Evolutionary conservation across 2,113 vertebrate species (phyloP).

Genomic region (Ictidomys tridecemlineatus): DNA sequence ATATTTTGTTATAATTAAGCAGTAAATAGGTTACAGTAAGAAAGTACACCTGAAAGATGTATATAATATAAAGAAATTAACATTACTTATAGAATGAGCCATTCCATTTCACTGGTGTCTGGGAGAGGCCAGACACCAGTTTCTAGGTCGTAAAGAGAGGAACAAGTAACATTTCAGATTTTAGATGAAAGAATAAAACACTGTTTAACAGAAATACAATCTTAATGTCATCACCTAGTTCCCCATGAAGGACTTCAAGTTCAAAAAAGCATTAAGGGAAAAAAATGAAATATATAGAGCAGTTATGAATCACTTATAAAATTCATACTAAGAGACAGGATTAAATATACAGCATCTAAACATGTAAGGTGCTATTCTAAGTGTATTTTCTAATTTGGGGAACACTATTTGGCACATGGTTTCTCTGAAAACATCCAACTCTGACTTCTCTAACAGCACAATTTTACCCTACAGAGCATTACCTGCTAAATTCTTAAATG

Average conservation of each 20-base stretch:
- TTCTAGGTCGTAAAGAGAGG: slow-evolving; percentile 32
- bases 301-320: slow-evolving; percentile 50
- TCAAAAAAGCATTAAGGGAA: slow-evolving; percentile 6
- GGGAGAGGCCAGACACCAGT: not conserved
- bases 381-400: not conserved
- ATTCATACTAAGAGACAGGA: not conserved
- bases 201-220: slow-evolving; percentile 58
- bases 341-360: slow-evolving; percentile 6
- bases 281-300: slow-evolving; percentile 3
- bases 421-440: slow-evolving; percentile 24
- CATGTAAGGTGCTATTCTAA: not conserved
- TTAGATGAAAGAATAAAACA: slow-evolving; percentile 54
- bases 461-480: not conserved
- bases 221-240: slow-evolving; percentile 12
- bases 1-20: slow-evolving; percentile 7
- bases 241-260: not conserved
- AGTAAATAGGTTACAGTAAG: not conserved
- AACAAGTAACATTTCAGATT: slow-evolving; percentile 48
- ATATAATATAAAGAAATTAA: slow-evolving; percentile 8
- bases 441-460: slow-evolving; percentile 1
- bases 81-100: slow-evolving; percentile 39
- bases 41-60: slow-evolving; percentile 43
- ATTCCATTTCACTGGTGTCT: not conserved
- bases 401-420: slow-evolving; percentile 17
- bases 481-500: slow-evolving; percentile 9